Percentiles rank a stretch among this genome's conserved stretches.
These are phyloP conservation scores for Melanargia galathea DNA, from an alignment of 2,888 invertebrate genomes.

Conservation along the genomic window DNA sequence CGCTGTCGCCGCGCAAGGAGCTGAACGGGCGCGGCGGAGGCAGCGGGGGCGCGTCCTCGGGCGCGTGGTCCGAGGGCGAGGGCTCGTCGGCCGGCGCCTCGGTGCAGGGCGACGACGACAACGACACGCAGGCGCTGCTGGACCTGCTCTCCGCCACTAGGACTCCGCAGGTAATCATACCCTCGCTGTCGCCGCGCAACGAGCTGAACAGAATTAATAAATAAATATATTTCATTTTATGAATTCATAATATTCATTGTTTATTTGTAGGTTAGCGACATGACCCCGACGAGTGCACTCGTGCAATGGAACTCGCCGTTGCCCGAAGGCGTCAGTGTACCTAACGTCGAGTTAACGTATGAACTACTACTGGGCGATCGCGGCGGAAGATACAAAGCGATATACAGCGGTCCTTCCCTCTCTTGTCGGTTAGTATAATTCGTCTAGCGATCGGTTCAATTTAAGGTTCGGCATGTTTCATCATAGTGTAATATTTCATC, in stretches of 20 bases:
- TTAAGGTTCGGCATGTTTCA: neutral
- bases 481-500: neutral
- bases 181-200: neutral
- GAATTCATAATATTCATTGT: conserved; percentile 6
- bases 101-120: conserved; percentile 88
- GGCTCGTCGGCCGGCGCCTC: conserved; percentile 88
- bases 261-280: conserved; percentile 87
- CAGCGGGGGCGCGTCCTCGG: conserved; percentile 85
- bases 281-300: conserved; percentile 92
- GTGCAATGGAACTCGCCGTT: conserved; percentile 89
- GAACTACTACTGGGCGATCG: conserved; percentile 92
- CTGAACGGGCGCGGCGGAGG: conserved; percentile 78
- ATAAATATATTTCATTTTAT: no score
- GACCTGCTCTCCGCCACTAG: conserved; percentile 89
- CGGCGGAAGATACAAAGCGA: conserved; percentile 92
- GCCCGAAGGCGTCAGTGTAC: conserved; percentile 75
- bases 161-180: conserved; percentile 84
- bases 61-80: conserved; percentile 87
- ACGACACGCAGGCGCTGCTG: conserved; percentile 85
- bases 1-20: conserved; percentile 87
- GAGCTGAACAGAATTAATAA: no score
- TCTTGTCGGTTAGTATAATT: conserved; percentile 83
- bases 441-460: neutral
- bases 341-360: conserved; percentile 85
- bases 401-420: conserved; percentile 89